These are phyloP conservation scores for Drosophila falleni DNA, from an alignment of 2,888 invertebrate genomes.

Conservation along the genomic window DNA sequence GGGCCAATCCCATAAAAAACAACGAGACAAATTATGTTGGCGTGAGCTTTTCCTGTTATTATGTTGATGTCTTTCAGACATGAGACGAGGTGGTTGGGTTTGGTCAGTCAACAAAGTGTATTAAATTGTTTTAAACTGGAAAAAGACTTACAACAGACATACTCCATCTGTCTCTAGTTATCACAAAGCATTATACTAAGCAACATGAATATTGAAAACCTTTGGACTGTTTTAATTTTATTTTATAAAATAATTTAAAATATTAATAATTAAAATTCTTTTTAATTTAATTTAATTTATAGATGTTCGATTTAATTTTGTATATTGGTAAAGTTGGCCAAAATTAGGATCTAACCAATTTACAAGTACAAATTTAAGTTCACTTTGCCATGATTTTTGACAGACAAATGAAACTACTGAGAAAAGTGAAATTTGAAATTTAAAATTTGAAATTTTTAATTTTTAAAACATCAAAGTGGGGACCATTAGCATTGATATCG, in stretches of 20 bases:
- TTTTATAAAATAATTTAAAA: too few species aligned
- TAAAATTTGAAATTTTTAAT: too few species aligned
- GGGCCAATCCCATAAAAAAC: slow-evolving; percentile 52
- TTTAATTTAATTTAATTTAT: too few species aligned
- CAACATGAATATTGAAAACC: not conserved
- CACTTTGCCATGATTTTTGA: not conserved
- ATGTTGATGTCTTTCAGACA: slow-evolving; percentile 61
- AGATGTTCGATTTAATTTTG: too few species aligned
- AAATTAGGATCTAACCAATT: too few species aligned
- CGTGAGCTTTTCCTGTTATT: slow-evolving; percentile 46
- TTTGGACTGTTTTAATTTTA: not conserved
- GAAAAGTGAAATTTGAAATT: too few species aligned
- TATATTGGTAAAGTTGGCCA: too few species aligned
- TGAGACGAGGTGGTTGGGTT: slow-evolving; percentile 44
- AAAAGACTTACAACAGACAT: slow-evolving; percentile 8
- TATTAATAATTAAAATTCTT: too few species aligned
- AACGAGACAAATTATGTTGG: slow-evolving; percentile 61
- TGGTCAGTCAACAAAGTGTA: slow-evolving; percentile 30
- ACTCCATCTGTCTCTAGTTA: not conserved
- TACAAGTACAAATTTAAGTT: too few species aligned
- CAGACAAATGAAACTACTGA: not conserved
- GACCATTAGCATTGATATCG: too few species aligned
- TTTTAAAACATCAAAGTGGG: too few species aligned
- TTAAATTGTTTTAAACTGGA: slow-evolving; percentile 23
- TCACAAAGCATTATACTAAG: slow-evolving; percentile 1